Percentiles rank a stretch among this genome's conserved stretches.
Conservation (phyloP, 2,888 invertebrate genomes). For the Eilema griseolum region DNA sequence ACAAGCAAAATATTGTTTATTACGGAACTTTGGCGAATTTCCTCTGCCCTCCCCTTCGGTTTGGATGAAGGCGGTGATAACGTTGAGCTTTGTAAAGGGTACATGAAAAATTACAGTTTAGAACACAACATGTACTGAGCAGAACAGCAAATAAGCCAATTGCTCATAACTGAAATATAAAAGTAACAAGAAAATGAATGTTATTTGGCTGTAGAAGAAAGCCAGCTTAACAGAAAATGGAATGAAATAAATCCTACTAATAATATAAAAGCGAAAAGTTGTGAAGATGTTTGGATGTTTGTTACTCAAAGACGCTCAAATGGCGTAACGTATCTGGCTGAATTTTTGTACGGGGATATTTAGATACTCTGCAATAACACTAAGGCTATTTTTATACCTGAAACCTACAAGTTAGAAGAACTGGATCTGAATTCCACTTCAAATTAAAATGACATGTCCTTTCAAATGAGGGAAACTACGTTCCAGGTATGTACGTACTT, state of each 20-base stretch:
- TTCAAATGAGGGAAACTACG: neutral
- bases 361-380: too few species aligned
- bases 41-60: slow-evolving; percentile 7
- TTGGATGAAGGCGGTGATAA: slow-evolving; percentile 49
- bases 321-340: neutral
- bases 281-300: neutral
- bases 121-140: slow-evolving; percentile 32
- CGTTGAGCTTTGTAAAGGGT: slow-evolving; percentile 46
- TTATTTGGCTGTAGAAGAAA: neutral
- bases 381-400: too few species aligned
- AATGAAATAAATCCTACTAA: neutral
- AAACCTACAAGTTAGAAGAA: too few species aligned
- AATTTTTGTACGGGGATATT: neutral
- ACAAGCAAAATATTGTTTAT: slow-evolving; percentile 68
- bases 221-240: neutral
- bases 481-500: too few species aligned
- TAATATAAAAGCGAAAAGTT: neutral
- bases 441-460: neutral
- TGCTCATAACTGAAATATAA: neutral
- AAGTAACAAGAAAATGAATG: neutral
- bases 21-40: slow-evolving; percentile 57
- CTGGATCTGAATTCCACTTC: neutral
- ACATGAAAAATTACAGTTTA: slow-evolving; percentile 32
- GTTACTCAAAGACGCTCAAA: neutral
- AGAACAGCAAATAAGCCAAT: slow-evolving; percentile 5